Evolutionary conservation across 1,140 invertebrate genomes (phyloP), one percentile per base, ranked within the genome.

Genomic region (Microplitis mediator): DNA sequence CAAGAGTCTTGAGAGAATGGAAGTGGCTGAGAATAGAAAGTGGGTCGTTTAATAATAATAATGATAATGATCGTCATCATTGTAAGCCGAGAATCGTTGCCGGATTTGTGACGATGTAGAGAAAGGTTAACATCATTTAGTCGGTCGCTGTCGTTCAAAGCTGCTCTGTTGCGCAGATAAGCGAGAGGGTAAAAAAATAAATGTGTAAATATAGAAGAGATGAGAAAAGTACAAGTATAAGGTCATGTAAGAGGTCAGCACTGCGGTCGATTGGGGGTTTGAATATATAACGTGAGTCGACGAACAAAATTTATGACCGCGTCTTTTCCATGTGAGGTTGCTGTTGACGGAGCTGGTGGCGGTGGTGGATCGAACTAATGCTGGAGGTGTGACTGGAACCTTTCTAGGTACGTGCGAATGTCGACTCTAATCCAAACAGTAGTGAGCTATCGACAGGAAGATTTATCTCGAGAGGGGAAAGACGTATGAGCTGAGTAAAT

Each of bases 381-480:
- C 36, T 50, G 60, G 50, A 63, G 50, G 72, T 62, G 72, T 68
- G 65, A 54, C 71, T 45, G 58, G 54, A 56, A 64, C 51, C 50
- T 50, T 64, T 52, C 63, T 23, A 11, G 39, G 71, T 36, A 82
- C 79, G 80, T 81, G 81, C 74, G 78, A 82, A 82, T 81, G 80
- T 80, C 79, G 81, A 81, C 79, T 81, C 80, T 81, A 81, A 82
- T 81, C 80, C 80, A 74, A 79, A 76, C 69, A 75, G 77, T 73
- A 78, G 80, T 80, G 81, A 82, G 77, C 79, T 79, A 82, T 82
- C 81, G 81, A 82, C 81, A 80, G 81, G 70, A 80, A 81, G 79
- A 82, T 82, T 82, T 82, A 82, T 82, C 79, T 80, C 74, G 74
- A 79, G 77, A 76, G 74, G 74, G 71, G 23, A 64, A 11, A 16